Evolutionary conservation across 2,888 invertebrate species (phyloP).

Genomic region (Leptothorax acervorum): DNA sequence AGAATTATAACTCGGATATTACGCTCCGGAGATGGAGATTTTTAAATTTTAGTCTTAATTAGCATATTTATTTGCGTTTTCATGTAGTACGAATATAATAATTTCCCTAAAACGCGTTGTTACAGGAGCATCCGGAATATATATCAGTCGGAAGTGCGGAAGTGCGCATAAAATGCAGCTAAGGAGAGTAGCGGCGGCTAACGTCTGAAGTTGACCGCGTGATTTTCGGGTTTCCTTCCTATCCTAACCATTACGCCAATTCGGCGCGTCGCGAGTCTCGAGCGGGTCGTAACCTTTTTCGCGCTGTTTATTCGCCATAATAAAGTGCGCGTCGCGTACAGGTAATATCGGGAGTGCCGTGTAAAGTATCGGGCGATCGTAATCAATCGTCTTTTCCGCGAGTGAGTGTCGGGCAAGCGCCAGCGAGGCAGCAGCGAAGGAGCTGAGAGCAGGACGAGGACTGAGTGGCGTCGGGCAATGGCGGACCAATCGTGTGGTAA

Average conservation of each 20-base stretch:
- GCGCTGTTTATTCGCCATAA: background rate
- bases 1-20: background rate
- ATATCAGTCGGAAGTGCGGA: background rate
- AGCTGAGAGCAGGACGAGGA: background rate
- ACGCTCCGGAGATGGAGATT: background rate
- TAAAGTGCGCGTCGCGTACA: background rate
- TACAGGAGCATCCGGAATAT: background rate
- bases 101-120: background rate
- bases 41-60: background rate
- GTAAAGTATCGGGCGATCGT: background rate
- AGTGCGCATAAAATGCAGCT: background rate
- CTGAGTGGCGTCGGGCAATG: background rate
- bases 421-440: too few species aligned
- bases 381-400: slow-evolving; percentile 2
- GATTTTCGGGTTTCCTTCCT: background rate
- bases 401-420: background rate
- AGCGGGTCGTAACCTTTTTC: background rate
- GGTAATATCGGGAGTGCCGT: background rate
- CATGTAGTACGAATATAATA: background rate
- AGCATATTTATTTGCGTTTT: background rate
- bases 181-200: background rate
- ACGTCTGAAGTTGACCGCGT: background rate
- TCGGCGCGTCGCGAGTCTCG: background rate
- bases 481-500: background rate
- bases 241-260: background rate